Conservation (phyloP, 23 tunicate genomes). For the Ciona savignyi region DNA sequence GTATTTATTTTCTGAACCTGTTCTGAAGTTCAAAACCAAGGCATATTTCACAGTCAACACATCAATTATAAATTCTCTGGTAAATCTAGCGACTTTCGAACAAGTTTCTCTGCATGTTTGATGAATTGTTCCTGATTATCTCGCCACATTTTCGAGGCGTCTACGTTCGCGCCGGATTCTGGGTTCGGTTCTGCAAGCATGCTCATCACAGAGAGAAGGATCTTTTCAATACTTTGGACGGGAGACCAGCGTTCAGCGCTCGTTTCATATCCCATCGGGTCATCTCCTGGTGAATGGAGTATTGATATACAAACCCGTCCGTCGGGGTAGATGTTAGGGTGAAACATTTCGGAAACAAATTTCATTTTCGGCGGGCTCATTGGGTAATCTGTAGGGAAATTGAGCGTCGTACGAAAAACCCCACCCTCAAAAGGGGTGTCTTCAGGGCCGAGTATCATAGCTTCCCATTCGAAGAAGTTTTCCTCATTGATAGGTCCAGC, state of each 20-base stretch:
- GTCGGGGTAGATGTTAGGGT: slow-evolving; percentile 92
- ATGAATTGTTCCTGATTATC: slow-evolving; percentile 80
- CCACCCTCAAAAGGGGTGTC: slow-evolving; percentile 95
- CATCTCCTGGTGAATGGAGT: slow-evolving; percentile 96
- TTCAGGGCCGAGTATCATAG: slow-evolving; percentile 85
- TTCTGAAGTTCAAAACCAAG: too few species aligned
- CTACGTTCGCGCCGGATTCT: slow-evolving; percentile 94
- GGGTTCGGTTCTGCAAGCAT: slow-evolving; percentile 99
- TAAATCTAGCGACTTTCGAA: slow-evolving; percentile 56
- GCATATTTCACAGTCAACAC: too few species aligned
- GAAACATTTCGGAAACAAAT: slow-evolving; percentile 79
- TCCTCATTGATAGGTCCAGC: slow-evolving; percentile 98
- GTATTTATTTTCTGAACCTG: too few species aligned
- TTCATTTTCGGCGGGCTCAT: slow-evolving; percentile 95
- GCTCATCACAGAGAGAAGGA: slow-evolving; percentile 87
- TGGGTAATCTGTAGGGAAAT: slow-evolving; percentile 93
- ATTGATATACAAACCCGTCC: slow-evolving; percentile 96
- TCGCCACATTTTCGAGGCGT: slow-evolving; percentile 98
- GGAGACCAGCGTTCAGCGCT: slow-evolving; percentile 94
- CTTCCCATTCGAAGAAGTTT: slow-evolving; percentile 99
- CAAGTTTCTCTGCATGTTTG: slow-evolving; percentile 45
- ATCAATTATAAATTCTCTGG: slow-evolving; percentile 22
- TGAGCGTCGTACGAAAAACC: slow-evolving; percentile 55
- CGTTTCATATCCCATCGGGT: slow-evolving; percentile 92
- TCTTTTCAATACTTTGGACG: slow-evolving; percentile 92